phyloP scores from a whole-genome alignment of 2,113 vertebrate species.

The Ia io region DNA sequence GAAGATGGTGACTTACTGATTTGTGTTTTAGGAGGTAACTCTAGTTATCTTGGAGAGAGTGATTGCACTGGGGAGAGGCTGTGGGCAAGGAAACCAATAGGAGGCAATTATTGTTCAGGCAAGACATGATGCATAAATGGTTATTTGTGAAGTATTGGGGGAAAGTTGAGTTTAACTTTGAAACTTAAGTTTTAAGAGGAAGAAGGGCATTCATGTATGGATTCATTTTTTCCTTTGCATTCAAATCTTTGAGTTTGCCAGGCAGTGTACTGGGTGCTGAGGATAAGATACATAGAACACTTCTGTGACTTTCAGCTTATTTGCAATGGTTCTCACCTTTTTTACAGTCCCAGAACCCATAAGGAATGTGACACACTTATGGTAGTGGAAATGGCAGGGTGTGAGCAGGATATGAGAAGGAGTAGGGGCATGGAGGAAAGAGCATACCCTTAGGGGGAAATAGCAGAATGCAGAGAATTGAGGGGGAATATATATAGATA shows the following conservation, averaged over 20 bases:
- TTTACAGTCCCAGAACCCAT: neutral
- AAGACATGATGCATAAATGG: neutral
- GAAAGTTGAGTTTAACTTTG: neutral
- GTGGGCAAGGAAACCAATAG: neutral
- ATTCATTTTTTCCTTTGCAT: neutral
- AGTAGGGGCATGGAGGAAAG: neutral
- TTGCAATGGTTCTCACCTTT: neutral
- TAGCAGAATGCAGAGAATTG: neutral
- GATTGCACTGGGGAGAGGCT: neutral
- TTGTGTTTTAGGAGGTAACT: neutral
- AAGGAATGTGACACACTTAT: neutral
- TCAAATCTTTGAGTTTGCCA: neutral
- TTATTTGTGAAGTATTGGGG: neutral
- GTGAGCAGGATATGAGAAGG: neutral
- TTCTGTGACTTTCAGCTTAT: neutral
- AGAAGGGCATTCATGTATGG: neutral
- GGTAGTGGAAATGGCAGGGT: neutral
- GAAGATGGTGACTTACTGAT: neutral
- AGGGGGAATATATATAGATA: neutral
- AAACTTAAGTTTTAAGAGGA: conserved; percentile 8
- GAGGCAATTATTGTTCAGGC: neutral
- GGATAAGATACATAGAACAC: neutral
- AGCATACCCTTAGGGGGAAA: neutral
- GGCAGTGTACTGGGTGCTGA: neutral
- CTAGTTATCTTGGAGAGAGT: neutral